These are phyloP conservation scores for Chunga burmeisteri DNA, from an alignment of 2,113 vertebrate genomes.

Conservation along the genomic window DNA sequence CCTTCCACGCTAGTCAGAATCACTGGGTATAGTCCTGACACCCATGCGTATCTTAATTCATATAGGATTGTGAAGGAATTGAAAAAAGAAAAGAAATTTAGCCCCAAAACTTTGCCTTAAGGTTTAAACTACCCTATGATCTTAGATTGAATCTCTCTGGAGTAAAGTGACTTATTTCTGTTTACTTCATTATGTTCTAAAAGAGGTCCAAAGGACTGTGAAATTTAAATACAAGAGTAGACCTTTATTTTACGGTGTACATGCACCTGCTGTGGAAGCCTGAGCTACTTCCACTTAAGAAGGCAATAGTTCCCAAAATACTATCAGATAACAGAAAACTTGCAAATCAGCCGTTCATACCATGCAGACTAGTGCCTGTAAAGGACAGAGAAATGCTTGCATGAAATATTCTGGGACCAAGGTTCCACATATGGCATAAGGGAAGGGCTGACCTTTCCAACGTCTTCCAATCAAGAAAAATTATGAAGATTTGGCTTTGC, in stretches of 20 bases:
- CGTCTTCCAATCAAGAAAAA: background rate
- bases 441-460: background rate
- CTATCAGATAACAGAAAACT: background rate
- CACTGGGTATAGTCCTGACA: background rate
- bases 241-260: background rate
- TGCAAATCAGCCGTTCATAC: background rate
- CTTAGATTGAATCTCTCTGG: background rate
- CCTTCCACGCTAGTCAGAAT: background rate
- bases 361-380: fast-evolving
- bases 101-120: background rate
- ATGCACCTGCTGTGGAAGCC: background rate
- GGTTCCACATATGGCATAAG: background rate
- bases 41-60: background rate
- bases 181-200: background rate
- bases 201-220: background rate
- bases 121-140: background rate
- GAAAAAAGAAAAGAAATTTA: background rate
- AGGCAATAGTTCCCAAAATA: background rate
- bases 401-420: background rate
- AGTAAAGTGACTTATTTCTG: background rate
- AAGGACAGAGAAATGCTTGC: background rate
- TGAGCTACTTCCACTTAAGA: background rate
- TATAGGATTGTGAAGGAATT: background rate
- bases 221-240: background rate
- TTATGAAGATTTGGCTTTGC: background rate